Conservation (phyloP, 1,140 invertebrate genomes). For the Paramacrobiotus metropolitanus region DNA sequence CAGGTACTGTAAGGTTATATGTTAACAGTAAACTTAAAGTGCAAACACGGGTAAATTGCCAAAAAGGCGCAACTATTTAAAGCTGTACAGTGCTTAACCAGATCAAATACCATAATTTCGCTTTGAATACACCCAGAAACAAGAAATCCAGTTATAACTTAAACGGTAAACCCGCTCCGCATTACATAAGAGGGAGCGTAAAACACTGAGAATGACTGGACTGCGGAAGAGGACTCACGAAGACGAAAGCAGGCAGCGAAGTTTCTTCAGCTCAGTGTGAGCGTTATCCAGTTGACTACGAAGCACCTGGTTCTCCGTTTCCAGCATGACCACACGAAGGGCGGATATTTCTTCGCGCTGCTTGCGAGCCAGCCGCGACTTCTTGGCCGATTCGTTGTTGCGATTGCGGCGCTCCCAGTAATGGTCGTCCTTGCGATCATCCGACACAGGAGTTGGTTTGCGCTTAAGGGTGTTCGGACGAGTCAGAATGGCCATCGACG, state of each 20-base stretch:
- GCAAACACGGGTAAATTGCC: not conserved
- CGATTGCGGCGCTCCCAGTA: conserved; percentile 25
- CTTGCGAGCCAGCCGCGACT: conserved; percentile 21
- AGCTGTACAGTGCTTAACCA: too few relatives aligned
- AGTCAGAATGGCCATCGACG: not conserved
- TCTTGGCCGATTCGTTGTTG: conserved; percentile 26
- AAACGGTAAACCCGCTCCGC: too few relatives aligned
- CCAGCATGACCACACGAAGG: conserved; percentile 19
- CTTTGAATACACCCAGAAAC: too few relatives aligned
- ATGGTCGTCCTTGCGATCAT: conserved; percentile 19
- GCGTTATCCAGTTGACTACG: not conserved
- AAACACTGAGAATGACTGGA: too few relatives aligned
- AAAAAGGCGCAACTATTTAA: too few relatives aligned
- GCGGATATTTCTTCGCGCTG: conserved; percentile 19
- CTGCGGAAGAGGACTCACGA: too few relatives aligned
- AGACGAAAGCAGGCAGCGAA: too few relatives aligned
- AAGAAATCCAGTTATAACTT: too few relatives aligned
- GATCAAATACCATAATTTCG: too few relatives aligned
- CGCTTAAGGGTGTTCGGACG: conserved; percentile 13
- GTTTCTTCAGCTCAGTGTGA: too few relatives aligned
- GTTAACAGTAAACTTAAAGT: not conserved
- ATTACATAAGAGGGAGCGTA: too few relatives aligned
- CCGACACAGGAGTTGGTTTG: conserved; percentile 15
- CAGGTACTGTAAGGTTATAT: not conserved
- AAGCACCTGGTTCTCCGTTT: conserved; percentile 24